Evolutionary conservation across 2,797 vertebrate genomes (phyloP), one percentile per base, ranked within the genome.

Genomic region (Monodelphis domestica): DNA sequence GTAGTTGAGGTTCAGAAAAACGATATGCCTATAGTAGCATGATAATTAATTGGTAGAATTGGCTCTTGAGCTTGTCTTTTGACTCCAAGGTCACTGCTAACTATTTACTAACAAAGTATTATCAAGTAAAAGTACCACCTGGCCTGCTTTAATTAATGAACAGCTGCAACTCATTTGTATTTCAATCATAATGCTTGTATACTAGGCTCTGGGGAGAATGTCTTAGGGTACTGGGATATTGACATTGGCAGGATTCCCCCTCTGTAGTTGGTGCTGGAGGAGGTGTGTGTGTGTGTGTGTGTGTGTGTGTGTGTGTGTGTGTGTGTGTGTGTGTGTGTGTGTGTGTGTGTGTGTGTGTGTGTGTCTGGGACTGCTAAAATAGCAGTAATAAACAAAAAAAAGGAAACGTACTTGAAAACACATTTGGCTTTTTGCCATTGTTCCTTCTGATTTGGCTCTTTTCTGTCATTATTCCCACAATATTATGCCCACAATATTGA

Each of bases 401-500:
- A 91, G 59, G 53, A 30, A 17, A 89, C 92, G 89, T 14, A 45
- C 12, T 78, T 28, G 1, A 3, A 26, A 21, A 90, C 88, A 54
- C 93, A 94, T 93, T 33, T 91, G 94, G 90, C 38, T n/a, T 89
- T 56, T 30, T 53, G 12, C 4, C 4, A 29, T 50, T 91, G 89
- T 33, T 5, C 6, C 87, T 59, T 7, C 30, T 17, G 52, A 55
- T n/a, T 55, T 21, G 54, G 38, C 59, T 94, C 91, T 91, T 84
- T 51, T 91, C 56, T 0, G 26, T 94, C 55, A 78, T 54, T 30
- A 51, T n/a, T 54, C 87, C 90, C 93, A 50, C 78, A n/a, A n/a
- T n/a, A n/a, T n/a, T n/a, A 87, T 93, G 93, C 95, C 92, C 56
- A 95, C 11, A 52, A 53, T 55, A 94, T 78, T 70, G 24, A 91